phyloP scores from a whole-genome alignment of 2,797 vertebrate species.

The Amazonetta brasiliensis region DNA sequence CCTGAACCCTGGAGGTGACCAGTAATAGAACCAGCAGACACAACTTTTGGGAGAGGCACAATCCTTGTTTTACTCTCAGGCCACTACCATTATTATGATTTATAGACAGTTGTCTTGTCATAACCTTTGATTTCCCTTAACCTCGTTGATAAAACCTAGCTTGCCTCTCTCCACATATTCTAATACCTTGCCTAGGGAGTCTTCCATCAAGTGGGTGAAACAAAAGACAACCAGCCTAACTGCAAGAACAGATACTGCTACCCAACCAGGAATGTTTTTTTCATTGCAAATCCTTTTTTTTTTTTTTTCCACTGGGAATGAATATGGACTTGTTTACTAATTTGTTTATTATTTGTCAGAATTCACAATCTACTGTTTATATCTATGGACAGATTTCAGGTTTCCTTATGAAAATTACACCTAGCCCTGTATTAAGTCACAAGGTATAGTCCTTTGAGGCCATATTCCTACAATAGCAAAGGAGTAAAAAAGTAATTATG shows the following conservation, averaged over 20 bases:
- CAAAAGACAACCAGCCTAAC: neutral
- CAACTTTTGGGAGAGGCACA: neutral
- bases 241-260: neutral
- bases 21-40: accelerated
- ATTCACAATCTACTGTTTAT: neutral
- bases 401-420: neutral
- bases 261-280: neutral
- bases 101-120: neutral
- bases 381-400: neutral
- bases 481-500: neutral
- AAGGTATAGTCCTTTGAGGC: neutral
- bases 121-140: neutral
- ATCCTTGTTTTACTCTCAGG: neutral
- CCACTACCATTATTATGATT: neutral
- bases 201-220: neutral
- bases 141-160: neutral
- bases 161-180: neutral
- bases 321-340: neutral
- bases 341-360: neutral
- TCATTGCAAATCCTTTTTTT: neutral
- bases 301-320: neutral
- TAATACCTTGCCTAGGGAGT: neutral
- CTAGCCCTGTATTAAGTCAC: neutral
- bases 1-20: neutral
- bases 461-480: neutral